Evolutionary conservation across 1,140 invertebrate species (phyloP).

Genomic region (Pseudomyrmex pallidus): DNA sequence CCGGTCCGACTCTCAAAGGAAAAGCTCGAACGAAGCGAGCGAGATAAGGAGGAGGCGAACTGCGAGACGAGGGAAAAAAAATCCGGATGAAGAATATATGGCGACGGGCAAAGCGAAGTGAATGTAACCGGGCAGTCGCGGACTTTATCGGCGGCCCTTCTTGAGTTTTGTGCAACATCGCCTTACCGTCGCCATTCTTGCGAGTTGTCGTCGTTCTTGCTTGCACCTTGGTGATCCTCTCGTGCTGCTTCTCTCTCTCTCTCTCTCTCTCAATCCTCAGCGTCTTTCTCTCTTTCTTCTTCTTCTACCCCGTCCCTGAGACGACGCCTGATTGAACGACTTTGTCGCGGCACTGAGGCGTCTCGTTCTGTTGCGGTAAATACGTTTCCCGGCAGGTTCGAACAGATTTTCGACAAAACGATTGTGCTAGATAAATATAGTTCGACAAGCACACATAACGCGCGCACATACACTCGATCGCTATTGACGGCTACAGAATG

Average conservation of each 20-base stretch:
- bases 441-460: conserved; percentile 1
- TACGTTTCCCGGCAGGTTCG: conserved; percentile 64
- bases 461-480: neutral
- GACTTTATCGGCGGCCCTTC: conserved; percentile 60
- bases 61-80: conserved; percentile 25
- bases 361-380: conserved; percentile 52
- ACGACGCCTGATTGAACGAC: conserved; percentile 53
- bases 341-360: conserved; percentile 48
- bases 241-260: conserved; percentile 1
- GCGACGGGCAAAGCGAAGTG: conserved; percentile 8
- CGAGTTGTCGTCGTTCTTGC: conserved; percentile 54
- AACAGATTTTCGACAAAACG: conserved; percentile 58
- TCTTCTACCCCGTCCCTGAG: conserved; percentile 22
- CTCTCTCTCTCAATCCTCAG: neutral
- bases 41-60: conserved; percentile 9
- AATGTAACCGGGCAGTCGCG: conserved; percentile 54
- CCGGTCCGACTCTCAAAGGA: conserved; percentile 25
- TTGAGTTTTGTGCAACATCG: conserved; percentile 63
- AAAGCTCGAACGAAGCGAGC: conserved; percentile 23
- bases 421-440: conserved; percentile 23
- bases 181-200: conserved; percentile 57
- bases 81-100: conserved; percentile 23
- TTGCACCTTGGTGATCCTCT: conserved; percentile 42
- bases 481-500: neutral
- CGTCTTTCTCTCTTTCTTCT: neutral